Evolutionary conservation across 2,888 invertebrate genomes (phyloP).

Genomic region (Hedya salicella): DNA sequence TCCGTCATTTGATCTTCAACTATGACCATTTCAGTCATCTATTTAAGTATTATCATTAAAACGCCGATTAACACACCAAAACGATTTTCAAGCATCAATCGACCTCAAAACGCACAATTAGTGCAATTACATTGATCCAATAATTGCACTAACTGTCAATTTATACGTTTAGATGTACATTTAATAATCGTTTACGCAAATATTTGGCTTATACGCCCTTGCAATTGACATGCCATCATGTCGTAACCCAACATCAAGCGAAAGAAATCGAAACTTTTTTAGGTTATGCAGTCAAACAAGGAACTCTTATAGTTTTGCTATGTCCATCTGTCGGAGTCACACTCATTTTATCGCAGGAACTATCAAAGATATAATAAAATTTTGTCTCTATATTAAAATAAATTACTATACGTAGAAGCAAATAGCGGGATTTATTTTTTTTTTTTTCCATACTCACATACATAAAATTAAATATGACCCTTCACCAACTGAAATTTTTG

Average conservation of each 20-base stretch:
- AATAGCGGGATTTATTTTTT: too few relatives aligned
- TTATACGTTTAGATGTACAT: constrained; percentile 11
- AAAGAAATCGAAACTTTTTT: constrained; percentile 7
- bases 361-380: too few relatives aligned
- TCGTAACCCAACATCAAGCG: not conserved
- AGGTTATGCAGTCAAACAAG: too few relatives aligned
- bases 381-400: too few relatives aligned
- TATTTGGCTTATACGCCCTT: constrained; percentile 11
- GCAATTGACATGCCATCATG: not conserved
- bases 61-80: constrained; percentile 5
- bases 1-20: constrained; percentile 21
- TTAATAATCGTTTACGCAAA: constrained; percentile 37
- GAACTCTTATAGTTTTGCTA: too few relatives aligned
- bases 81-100: constrained; percentile 1
- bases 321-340: too few relatives aligned
- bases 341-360: too few relatives aligned
- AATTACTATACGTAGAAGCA: too few relatives aligned
- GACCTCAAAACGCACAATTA: constrained; percentile 23
- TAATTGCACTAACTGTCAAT: constrained; percentile 18
- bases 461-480: too few relatives aligned
- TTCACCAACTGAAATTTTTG: too few relatives aligned
- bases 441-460: too few relatives aligned
- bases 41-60: not conserved
- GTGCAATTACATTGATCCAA: constrained; percentile 30
- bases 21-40: not conserved